phyloP scores from a whole-genome alignment of 2,113 vertebrate genomes.

The Tychaedon coryphoeus region DNA sequence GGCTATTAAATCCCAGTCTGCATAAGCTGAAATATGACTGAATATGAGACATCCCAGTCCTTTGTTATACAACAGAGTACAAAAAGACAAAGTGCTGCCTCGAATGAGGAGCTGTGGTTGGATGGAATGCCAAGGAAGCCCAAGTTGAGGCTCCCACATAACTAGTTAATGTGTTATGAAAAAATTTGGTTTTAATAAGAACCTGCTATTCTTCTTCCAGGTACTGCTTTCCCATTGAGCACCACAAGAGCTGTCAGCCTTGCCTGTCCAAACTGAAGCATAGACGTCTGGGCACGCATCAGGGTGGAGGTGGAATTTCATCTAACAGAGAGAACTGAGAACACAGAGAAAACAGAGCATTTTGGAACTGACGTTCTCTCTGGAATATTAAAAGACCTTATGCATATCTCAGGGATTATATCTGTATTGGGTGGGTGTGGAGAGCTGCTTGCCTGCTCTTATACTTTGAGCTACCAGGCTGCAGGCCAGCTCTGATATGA shows the following conservation, averaged over 20 bases:
- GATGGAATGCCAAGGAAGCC: not conserved
- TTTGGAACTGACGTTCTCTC: not conserved
- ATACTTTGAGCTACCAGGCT: not conserved
- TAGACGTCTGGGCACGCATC: not conserved
- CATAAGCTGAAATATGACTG: not conserved
- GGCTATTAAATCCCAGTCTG: not conserved
- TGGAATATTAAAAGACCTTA: not conserved
- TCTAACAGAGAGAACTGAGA: not conserved
- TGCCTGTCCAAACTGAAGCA: not conserved
- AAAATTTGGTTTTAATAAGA: not conserved
- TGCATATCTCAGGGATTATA: not conserved
- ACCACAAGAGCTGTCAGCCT: not conserved
- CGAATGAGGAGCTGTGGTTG: not conserved
- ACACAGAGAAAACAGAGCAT: not conserved
- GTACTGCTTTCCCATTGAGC: not conserved
- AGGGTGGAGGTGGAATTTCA: not conserved
- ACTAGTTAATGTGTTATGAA: not conserved
- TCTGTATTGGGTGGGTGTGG: not conserved
- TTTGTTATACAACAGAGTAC: not conserved
- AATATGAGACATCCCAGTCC: not conserved
- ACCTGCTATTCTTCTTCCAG: not conserved
- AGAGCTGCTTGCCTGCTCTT: not conserved
- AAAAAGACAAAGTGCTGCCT: not conserved
- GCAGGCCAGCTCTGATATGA: not conserved
- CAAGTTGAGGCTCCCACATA: not conserved